Evolutionary conservation across 1,140 invertebrate genomes (phyloP).

Genomic region (Muscidifurax raptorellus): DNA sequence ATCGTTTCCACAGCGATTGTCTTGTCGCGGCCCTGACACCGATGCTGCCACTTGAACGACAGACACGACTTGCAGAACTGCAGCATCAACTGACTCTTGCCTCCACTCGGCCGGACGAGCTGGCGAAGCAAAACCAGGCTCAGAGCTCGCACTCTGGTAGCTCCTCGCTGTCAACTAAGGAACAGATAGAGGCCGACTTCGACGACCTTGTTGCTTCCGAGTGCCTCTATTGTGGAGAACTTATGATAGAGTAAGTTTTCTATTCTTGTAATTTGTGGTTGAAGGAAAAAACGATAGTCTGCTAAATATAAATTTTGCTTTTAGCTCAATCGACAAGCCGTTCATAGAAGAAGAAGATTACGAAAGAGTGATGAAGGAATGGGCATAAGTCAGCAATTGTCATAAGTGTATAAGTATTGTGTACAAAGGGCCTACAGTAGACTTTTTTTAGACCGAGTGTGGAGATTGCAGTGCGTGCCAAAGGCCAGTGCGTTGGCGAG

Average conservation of each 20-base stretch:
- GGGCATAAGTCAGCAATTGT: conserved; percentile 79
- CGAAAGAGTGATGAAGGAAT: conserved; percentile 87
- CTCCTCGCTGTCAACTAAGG: conserved; percentile 78
- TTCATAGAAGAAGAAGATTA: conserved; percentile 90
- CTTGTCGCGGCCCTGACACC: conserved; percentile 88
- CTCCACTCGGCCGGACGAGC: conserved; percentile 75
- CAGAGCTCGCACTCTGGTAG: background rate
- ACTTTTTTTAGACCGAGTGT: too few species aligned
- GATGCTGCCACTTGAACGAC: conserved; percentile 79
- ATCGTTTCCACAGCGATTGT: conserved; percentile 96
- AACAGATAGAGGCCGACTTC: conserved; percentile 86
- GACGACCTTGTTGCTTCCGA: conserved; percentile 94
- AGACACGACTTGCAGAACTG: conserved; percentile 78
- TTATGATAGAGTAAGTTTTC: conserved; percentile 85
- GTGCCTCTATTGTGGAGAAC: conserved; percentile 94
- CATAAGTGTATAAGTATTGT: too few species aligned
- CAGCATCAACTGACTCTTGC: conserved; percentile 79
- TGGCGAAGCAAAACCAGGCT: background rate
- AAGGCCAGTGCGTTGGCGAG: too few species aligned
- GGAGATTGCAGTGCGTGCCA: too few species aligned
- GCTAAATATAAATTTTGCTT: conserved; percentile 55
- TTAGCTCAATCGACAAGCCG: conserved; percentile 86
- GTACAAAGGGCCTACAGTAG: too few species aligned
- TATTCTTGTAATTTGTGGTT: background rate
- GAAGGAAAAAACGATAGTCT: background rate